Percentiles rank a stretch among this genome's conserved stretches.
Evolutionary conservation across 1,140 invertebrate species (phyloP).

Genomic region (Marisa cornuarietis): DNA sequence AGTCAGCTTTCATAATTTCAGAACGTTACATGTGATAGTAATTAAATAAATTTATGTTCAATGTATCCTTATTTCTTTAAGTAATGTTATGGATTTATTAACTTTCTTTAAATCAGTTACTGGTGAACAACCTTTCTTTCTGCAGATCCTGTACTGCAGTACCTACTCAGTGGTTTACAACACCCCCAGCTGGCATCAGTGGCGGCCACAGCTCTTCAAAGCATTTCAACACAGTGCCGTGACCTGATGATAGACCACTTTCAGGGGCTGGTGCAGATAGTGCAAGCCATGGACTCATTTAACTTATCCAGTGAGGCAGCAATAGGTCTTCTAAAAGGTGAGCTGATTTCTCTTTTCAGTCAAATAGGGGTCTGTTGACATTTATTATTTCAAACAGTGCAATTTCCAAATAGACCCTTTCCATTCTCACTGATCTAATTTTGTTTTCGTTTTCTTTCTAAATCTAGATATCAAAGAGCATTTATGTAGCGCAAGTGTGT

Average conservation of each 20-base stretch:
- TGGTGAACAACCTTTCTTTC: neutral
- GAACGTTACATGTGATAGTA: neutral
- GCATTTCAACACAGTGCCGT: constrained; percentile 79
- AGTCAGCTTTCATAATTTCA: too few relatives aligned
- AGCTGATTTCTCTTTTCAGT: constrained; percentile 22
- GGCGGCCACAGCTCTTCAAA: constrained; percentile 78
- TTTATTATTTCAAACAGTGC: too few relatives aligned
- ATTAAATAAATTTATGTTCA: neutral
- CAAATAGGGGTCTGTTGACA: too few relatives aligned
- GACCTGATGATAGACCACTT: constrained; percentile 84
- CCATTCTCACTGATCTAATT: too few relatives aligned
- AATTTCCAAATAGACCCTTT: too few relatives aligned
- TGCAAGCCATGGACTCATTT: constrained; percentile 81
- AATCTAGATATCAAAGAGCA: neutral
- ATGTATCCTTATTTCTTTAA: neutral
- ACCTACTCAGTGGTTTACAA: constrained; percentile 79
- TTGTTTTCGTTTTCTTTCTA: too few relatives aligned
- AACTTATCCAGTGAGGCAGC: constrained; percentile 83
- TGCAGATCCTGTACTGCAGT: constrained; percentile 81
- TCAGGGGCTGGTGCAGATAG: constrained; percentile 81
- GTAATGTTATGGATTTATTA: neutral
- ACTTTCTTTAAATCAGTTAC: neutral
- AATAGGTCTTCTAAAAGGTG: constrained; percentile 84
- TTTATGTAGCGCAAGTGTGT: neutral
- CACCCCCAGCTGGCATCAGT: constrained; percentile 79